Evolutionary conservation across 2,113 vertebrate genomes (phyloP).

Genomic region (Onychostoma macrolepis): DNA sequence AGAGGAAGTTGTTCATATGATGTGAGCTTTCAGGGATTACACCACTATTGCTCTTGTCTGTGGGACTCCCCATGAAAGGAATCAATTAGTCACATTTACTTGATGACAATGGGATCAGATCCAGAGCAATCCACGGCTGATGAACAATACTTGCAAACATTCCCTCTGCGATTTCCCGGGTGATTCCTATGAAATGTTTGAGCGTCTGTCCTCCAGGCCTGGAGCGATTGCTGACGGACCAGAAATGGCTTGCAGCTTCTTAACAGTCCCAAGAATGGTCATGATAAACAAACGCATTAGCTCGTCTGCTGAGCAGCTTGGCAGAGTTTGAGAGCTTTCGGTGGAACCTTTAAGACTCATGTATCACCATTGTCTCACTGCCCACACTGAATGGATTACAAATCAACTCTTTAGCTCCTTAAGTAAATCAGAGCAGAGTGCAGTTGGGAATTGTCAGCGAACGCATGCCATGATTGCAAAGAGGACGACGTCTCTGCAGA

Average conservation of each 20-base stretch:
- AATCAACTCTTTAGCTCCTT: constrained; percentile 67
- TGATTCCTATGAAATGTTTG: not conserved
- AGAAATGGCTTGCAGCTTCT: constrained; percentile 11
- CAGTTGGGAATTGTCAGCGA: constrained; percentile 32
- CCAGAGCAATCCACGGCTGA: constrained; percentile 5
- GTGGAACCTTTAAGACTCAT: constrained; percentile 59
- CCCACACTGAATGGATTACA: constrained; percentile 71
- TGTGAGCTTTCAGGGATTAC: constrained; percentile 26
- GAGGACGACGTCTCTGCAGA: constrained; percentile 48
- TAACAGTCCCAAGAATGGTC: not conserved
- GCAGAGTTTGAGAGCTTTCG: constrained; percentile 30
- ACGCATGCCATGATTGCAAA: constrained; percentile 57
- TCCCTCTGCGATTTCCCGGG: not conserved
- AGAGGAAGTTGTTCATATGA: constrained; percentile 9
- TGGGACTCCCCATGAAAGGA: constrained; percentile 14
- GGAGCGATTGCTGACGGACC: constrained; percentile 6
- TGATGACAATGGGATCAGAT: constrained; percentile 43
- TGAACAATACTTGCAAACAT: not conserved
- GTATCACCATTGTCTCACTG: constrained; percentile 58
- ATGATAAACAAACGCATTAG: constrained; percentile 30
- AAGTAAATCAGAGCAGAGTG: constrained; percentile 60
- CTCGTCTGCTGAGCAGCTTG: constrained; percentile 53
- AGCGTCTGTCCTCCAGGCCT: constrained; percentile 25
- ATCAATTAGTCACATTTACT: constrained; percentile 45
- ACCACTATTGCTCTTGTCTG: not conserved